These are phyloP conservation scores for Dendrophyllia cribrosa DNA, from an alignment of 64 coral and sea anemone genomes.

Conservation along the genomic window DNA sequence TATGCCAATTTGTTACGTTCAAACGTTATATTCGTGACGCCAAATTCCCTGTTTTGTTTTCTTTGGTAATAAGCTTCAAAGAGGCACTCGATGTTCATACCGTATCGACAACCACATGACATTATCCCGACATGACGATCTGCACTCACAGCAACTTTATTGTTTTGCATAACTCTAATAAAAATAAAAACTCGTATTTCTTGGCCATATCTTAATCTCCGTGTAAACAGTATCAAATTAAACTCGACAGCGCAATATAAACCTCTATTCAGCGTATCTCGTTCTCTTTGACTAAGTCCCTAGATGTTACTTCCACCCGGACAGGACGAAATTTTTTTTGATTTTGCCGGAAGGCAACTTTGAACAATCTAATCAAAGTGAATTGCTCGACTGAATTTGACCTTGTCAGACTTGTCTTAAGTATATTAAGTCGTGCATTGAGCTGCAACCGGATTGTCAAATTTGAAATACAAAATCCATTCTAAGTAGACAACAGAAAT, in stretches of 20 bases:
- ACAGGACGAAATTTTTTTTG: neutral
- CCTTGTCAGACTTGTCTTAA: neutral
- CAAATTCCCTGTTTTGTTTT: neutral
- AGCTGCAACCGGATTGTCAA: neutral
- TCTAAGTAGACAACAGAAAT: neutral
- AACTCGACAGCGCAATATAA: neutral
- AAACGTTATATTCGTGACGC: neutral
- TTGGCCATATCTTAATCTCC: neutral
- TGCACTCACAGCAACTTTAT: neutral
- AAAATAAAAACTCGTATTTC: neutral
- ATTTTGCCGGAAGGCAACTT: neutral
- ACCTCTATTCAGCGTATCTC: neutral
- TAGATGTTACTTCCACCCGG: neutral
- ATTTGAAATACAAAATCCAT: neutral
- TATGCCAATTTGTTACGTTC: neutral
- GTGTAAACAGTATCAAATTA: conserved; percentile 43
- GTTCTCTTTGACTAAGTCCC: neutral
- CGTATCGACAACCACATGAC: neutral
- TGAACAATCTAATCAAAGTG: neutral
- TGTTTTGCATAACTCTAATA: neutral
- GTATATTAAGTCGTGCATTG: neutral
- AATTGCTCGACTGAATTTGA: neutral
- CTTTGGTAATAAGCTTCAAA: neutral
- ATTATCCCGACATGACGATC: neutral
- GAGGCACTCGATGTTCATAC: neutral